Conservation (phyloP, 2,888 invertebrate species). For the Elegia similella region DNA sequence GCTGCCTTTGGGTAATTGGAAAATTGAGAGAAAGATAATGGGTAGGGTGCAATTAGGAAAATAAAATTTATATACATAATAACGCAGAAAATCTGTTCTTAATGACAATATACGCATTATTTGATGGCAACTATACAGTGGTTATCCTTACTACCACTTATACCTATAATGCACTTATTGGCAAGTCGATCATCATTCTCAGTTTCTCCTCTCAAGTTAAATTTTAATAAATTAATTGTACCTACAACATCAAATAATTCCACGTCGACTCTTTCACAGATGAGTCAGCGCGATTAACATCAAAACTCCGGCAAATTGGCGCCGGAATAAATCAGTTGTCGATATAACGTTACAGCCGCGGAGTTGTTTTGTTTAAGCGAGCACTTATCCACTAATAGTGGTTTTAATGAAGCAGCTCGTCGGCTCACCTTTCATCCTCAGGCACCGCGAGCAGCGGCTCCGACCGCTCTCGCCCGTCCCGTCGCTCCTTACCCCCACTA, state of each 20-base stretch:
- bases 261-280: background rate
- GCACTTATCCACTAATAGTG: constrained; percentile 64
- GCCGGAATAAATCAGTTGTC: constrained; percentile 38
- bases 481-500: constrained; percentile 58
- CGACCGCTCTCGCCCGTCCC: constrained; percentile 64
- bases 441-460: constrained; percentile 70
- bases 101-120: too few relatives aligned
- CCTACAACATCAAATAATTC: background rate
- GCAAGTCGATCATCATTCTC: too few relatives aligned
- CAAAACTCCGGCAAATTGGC: constrained; percentile 22
- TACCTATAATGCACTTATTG: too few relatives aligned
- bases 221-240: background rate
- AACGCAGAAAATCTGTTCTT: too few relatives aligned
- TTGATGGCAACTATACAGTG: too few relatives aligned
- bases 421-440: constrained; percentile 78
- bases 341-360: constrained; percentile 44
- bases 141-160: too few relatives aligned
- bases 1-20: too few relatives aligned
- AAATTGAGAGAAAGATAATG: too few relatives aligned
- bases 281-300: background rate
- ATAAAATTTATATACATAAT: too few relatives aligned
- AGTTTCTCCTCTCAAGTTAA: too few relatives aligned
- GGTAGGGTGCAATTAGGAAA: too few relatives aligned
- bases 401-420: constrained; percentile 66
- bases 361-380: constrained; percentile 56